Base-by-base conservation (phyloP, 64 coral and sea anemone genomes). In the Exaiptasia diaphana region DNA sequence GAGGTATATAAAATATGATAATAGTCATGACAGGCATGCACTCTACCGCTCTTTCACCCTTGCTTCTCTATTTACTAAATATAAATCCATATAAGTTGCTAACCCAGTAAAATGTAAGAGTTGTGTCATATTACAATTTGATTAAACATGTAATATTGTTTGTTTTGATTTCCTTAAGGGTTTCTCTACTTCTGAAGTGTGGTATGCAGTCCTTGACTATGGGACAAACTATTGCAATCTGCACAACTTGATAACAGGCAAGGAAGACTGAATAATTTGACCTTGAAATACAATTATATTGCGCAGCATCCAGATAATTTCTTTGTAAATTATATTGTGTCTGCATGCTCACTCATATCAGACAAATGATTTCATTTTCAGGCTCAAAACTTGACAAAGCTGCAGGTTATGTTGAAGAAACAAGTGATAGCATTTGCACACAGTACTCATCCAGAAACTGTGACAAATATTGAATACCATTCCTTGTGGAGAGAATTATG, bases 201-300 rank as follows among this genome's bases (percentile, higher is more conserved):
- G 88, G 93, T 97, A 97, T 97, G 93, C 93, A 38, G 38, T 97
- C 41, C 52, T 97, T 59, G 93, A 97, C 58, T 37, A 79, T 87
- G 93, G 93, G 14, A 97, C 93, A 77, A 97, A 97, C 71, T 97
- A 97, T 77, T 97, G 93, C 32, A 97, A 97, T 71, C 71, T 97
- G 27, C 93, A 97, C 32, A 97, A 97, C 50, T 58, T 97, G 22
- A 97, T 97, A 50, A 97, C 93, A 74, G 93, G 93, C 89, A 78
- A 6, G 31, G 15, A 14, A 34, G 7, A 32, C 76, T 37, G n/a
- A n/a, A 83, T 29, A 50, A 38, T 58, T 76, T 18, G 22, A 13
- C 67, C 35, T 10, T 13, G 4, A 70, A 38, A 50, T 15, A 6
- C 5, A 50, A 59, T 38, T 31, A 12, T 4, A 8, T 76, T 50